phyloP scores from a whole-genome alignment of 2,888 invertebrate species.

The Asteroscopus sphinx region DNA sequence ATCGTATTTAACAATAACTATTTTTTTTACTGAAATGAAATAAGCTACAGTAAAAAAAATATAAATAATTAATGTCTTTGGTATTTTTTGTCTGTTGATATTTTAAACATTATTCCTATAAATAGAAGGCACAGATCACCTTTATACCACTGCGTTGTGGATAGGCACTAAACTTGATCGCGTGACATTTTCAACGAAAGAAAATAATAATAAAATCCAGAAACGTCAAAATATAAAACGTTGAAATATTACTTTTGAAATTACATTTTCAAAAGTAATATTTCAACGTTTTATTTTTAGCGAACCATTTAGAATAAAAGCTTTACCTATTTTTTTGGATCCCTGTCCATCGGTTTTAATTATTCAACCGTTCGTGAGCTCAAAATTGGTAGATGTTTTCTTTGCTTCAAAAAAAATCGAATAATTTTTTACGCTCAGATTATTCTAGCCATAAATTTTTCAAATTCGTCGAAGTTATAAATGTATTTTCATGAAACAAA shows the following conservation, averaged over 20 bases:
- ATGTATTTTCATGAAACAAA: conserved; percentile 15
- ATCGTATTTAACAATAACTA: too few relatives aligned
- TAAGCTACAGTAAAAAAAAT: too few relatives aligned
- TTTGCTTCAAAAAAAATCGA: conserved; percentile 7
- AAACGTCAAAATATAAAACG: too few relatives aligned
- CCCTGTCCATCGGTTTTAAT: conserved; percentile 6
- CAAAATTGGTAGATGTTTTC: conserved; percentile 2
- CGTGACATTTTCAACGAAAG: conserved; percentile 5
- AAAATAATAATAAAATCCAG: conserved; percentile 1
- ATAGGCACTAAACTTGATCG: background rate
- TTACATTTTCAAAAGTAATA: conserved; percentile 15
- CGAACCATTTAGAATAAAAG: background rate
- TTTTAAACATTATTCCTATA: too few relatives aligned
- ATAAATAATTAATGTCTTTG: too few relatives aligned
- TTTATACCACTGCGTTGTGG: background rate
- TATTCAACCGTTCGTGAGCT: background rate
- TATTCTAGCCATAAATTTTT: conserved; percentile 30
- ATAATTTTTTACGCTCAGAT: conserved; percentile 5
- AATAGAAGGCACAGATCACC: too few relatives aligned
- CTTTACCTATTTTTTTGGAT: conserved; percentile 3
- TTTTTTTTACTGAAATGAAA: too few relatives aligned
- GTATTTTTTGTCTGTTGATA: too few relatives aligned
- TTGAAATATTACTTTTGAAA: too few relatives aligned
- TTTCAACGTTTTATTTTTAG: conserved; percentile 4
- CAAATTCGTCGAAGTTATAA: conserved; percentile 29